Evolutionary conservation across 1,140 invertebrate species (phyloP).

Genomic region (Sipha flava): DNA sequence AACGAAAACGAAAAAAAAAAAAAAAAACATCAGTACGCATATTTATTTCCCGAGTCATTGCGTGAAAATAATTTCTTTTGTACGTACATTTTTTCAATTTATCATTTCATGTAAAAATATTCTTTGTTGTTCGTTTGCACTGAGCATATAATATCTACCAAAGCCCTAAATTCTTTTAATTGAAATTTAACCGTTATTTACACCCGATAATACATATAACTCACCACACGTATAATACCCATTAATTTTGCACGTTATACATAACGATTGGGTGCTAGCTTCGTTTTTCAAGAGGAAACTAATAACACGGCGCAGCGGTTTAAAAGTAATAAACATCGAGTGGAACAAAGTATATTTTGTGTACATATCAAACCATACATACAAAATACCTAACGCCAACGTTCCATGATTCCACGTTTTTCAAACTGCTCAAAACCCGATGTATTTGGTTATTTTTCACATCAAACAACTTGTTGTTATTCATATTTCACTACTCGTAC

Average conservation of each 20-base stretch:
- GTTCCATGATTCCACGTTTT: no score
- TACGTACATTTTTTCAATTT: slow-evolving; percentile 9
- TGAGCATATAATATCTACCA: neutral
- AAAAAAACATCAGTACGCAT: neutral
- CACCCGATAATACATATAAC: neutral
- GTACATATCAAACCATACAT: neutral
- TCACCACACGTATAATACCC: no score
- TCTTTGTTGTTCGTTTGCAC: slow-evolving; percentile 2
- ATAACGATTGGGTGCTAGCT: no score
- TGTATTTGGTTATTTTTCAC: no score
- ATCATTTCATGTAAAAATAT: slow-evolving; percentile 1
- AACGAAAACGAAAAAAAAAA: no score
- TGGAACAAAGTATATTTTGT: neutral
- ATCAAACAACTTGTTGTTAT: no score
- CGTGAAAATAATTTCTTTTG: slow-evolving; percentile 9
- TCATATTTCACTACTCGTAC: no score
- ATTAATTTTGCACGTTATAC: neutral
- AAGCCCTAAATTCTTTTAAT: neutral
- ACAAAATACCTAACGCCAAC: no score
- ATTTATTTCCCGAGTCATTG: slow-evolving; percentile 5
- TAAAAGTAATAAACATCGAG: neutral
- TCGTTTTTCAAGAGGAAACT: neutral
- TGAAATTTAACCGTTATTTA: slow-evolving; percentile 14
- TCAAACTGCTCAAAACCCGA: no score
- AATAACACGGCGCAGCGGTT: neutral